Conservation (phyloP, 2,888 invertebrate genomes). For the Fragum whitleyi region DNA sequence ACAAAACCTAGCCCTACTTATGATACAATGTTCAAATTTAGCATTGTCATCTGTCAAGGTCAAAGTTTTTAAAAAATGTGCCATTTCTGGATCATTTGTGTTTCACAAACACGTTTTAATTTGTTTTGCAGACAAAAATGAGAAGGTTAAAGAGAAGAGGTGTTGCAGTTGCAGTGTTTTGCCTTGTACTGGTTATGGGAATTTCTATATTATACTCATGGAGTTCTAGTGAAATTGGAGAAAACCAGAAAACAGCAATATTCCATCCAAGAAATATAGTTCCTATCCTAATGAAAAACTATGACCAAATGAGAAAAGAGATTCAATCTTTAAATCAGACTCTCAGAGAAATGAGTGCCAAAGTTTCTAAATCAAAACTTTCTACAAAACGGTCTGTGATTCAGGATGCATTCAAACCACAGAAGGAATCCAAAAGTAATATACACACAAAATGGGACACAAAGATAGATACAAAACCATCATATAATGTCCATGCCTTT, state of each 20-base stretch:
- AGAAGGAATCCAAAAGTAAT: neutral
- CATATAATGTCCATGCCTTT: constrained; percentile 85
- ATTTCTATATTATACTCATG: neutral
- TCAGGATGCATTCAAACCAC: neutral
- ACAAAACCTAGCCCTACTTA: too few relatives aligned
- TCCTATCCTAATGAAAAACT: constrained; percentile 37
- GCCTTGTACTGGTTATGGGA: neutral
- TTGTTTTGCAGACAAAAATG: constrained; percentile 10
- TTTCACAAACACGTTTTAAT: neutral
- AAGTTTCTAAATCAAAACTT: neutral
- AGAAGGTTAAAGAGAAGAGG: constrained; percentile 1
- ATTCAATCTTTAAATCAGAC: constrained; percentile 32
- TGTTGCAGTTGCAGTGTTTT: neutral
- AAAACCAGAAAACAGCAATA: neutral
- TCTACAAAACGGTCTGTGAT: neutral
- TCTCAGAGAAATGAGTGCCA: constrained; percentile 4
- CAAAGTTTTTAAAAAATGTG: too few relatives aligned
- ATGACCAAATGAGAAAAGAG: constrained; percentile 20
- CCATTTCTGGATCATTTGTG: too few relatives aligned
- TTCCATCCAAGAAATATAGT: constrained; percentile 47
- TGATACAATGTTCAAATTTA: too few relatives aligned
- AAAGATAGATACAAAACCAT: constrained; percentile 32
- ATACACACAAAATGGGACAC: neutral
- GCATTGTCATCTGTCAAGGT: too few relatives aligned
- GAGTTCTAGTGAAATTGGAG: neutral